Base-by-base conservation (phyloP, 2,113 vertebrate species). In the Mustela nigripes region DNA sequence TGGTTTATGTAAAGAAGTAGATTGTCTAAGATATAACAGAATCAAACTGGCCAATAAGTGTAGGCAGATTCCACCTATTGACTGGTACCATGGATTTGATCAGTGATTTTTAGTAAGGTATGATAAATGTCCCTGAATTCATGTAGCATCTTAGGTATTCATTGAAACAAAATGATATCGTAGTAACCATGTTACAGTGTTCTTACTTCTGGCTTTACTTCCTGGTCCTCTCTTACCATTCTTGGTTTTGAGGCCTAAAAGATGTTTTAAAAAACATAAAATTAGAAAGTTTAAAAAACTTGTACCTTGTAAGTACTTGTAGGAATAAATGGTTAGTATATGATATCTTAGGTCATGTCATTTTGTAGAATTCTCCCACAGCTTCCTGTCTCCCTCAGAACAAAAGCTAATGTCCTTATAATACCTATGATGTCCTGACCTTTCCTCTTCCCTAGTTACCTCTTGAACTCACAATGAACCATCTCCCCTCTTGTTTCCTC, bases 251-350 rank as follows among this genome's bases (percentile, higher is more conserved):
- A 93, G 31, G 24, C 31, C 62, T 85, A 26, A 65, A 94, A 78
- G 28, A 45, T 71, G 11, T 76, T 95, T 96, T 76, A 11, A 33
- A 93, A 90, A 88, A 85, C 36, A 28, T 83, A 93, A 97, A 58
- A 26, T 74, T 50, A 79, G 62, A 10, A 94, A 39, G 19, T 76
- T 92, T 62, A 10, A 22, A 94, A 71, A 36, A 58, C 26, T 63
- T 73, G 36, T 7, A 63, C 10, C 45, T 74, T 56, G 4, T 53
- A 83, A 94, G n/a, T 73, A 53, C 26, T 91, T 97, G 92, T 84
- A 76, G 36, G 65, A 93, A 89, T 9, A 88, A 91, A 82, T 33
- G 85, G 16, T 33, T 85, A n/a, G 28, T 86, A 11, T 83, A 12
- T 78, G 45, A 58, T 67, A 33, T 71, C 19, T 65, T 5, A 42